Conservation (phyloP, 2,113 vertebrate genomes). For the Rhombomys opimus region DNA sequence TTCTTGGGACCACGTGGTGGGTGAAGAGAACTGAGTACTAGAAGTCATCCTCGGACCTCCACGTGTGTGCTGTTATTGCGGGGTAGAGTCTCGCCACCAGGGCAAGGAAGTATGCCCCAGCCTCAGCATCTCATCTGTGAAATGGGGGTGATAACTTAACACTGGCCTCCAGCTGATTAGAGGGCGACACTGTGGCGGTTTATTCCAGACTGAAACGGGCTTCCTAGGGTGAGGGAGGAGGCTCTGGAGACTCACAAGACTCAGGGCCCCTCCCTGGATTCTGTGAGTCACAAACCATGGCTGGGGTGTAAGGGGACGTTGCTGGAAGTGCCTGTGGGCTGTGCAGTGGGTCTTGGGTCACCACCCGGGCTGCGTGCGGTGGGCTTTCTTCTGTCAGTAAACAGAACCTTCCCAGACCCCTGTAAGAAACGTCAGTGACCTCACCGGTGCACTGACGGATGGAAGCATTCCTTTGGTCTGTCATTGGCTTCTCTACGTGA, state of each 20-base stretch:
- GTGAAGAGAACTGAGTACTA: not conserved
- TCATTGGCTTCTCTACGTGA: not conserved
- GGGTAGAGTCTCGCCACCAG: not conserved
- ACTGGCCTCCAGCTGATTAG: not conserved
- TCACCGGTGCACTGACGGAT: not conserved
- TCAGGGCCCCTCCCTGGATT: not conserved
- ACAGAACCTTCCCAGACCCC: not conserved
- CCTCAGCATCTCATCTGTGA: not conserved
- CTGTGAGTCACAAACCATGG: not conserved
- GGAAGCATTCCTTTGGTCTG: not conserved
- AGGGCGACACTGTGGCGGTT: too few species aligned
- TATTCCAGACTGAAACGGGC: not conserved
- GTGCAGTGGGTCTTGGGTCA: not conserved
- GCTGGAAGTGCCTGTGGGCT: not conserved
- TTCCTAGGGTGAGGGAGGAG: not conserved
- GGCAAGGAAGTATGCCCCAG: not conserved
- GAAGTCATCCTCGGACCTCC: too few species aligned
- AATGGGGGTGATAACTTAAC: not conserved
- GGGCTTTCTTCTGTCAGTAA: not conserved
- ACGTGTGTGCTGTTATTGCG: too few species aligned
- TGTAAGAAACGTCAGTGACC: not conserved
- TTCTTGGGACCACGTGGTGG: not conserved
- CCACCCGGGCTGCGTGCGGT: not conserved
- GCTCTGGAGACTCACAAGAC: not conserved
- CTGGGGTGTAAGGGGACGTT: not conserved